Base-by-base conservation (phyloP, 2,797 vertebrate genomes). In the Pogonophryne albipinna region DNA sequence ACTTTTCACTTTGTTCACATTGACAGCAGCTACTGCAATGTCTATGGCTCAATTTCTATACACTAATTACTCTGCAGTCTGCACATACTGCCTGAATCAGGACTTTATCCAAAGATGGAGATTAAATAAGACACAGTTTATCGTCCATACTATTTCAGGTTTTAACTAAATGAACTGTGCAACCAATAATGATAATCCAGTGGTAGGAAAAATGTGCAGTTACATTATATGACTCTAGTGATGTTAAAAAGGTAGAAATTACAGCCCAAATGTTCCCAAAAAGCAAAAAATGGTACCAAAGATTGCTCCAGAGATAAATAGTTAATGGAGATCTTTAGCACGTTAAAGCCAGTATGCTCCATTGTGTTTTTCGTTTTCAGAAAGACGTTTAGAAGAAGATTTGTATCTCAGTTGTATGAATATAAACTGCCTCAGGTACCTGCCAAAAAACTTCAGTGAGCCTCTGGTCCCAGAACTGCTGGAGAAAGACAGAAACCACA, bases 371-470 rank as follows among this genome's bases (percentile, higher is more conserved):
- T 60, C 13, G 10, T 85, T 76, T 84, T 84, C 72, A 52, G 66
- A 80, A 82, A 69, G 69, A 60, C 50, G 6, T 79, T 76, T 57
- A 68, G 52, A 79, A 69, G 47, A 70, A 49, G 66, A 66, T 82
- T 85, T 78, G 82, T 79, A 83, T 84, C 63, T 45, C 78, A 76
- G 59, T 71, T 80, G 66, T 71, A 67, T 68, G 80, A 85, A 82
- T 82, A 76, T 67, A 73, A 87, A 87, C 27, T 68, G 78, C 83
- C 87, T 71, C 57, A 66, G 85, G 83, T 80, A 51, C 19, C 71
- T 80, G 74, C 82, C 87, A 78, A 73, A 73, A 81, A 87, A 69
- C 75, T 73, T 82, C 77, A 76, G 71, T 51, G 60, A 83, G 53
- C 58, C 76, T 82, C 23, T 23, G 62, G 69, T 86, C 84, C 78